A percentile compares a stretch with the other conserved stretches of the same genome.
phyloP scores from a whole-genome alignment of 2,113 vertebrate species.

The Pseudonaja textilis region DNA sequence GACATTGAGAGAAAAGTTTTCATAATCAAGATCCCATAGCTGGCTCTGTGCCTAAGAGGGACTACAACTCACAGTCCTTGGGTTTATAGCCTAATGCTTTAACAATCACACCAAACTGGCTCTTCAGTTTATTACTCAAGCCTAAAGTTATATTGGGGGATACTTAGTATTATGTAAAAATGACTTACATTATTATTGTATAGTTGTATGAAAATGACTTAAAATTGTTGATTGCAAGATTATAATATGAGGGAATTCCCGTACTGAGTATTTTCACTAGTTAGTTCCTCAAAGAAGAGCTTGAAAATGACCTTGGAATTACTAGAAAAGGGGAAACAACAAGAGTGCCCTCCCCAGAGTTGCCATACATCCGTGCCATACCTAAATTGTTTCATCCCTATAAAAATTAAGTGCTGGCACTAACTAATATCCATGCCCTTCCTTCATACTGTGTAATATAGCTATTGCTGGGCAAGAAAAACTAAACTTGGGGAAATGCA shows the following conservation, averaged over 20 bases:
- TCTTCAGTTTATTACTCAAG: background rate
- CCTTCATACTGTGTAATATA: background rate
- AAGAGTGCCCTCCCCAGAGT: background rate
- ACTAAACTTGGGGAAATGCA: background rate
- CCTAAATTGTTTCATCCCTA: background rate
- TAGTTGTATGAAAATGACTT: background rate
- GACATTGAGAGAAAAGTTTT: background rate
- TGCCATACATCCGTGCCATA: background rate
- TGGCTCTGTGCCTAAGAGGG: background rate
- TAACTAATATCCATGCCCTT: background rate
- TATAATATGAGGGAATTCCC: background rate
- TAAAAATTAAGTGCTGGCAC: background rate
- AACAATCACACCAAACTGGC: background rate
- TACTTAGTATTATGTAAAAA: background rate
- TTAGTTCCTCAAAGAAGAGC: background rate
- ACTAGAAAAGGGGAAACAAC: background rate
- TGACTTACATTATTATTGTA: background rate
- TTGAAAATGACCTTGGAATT: background rate
- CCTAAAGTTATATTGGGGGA: background rate
- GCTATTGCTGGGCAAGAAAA: background rate
- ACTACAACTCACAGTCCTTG: background rate
- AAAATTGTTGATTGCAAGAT: background rate
- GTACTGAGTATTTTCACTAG: background rate
- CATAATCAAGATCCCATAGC: background rate
- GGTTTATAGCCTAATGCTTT: background rate